These are phyloP conservation scores for Apodemus speciosus DNA, from an alignment of 2,113 vertebrate genomes.

Conservation along the genomic window DNA sequence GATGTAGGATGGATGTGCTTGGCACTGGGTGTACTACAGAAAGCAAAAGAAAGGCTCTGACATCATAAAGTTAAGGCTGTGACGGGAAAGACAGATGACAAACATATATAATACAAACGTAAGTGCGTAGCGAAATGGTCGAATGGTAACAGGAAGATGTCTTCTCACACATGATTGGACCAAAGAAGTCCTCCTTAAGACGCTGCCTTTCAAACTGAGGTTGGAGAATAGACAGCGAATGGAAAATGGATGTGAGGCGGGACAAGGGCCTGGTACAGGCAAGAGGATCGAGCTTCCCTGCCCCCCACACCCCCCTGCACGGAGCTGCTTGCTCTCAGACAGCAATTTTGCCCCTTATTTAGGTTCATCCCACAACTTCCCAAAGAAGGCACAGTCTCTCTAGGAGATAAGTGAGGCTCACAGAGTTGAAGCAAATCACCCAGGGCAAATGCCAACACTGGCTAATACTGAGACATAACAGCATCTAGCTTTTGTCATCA, in stretches of 20 bases:
- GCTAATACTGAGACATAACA: not conserved
- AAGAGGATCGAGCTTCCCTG: not conserved
- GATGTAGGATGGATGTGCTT: no score
- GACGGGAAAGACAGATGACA: not conserved
- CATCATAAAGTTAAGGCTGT: not conserved
- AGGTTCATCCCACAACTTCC: not conserved
- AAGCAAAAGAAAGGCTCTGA: not conserved
- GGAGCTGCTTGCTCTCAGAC: not conserved
- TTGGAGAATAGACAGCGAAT: not conserved
- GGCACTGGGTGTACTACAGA: not conserved
- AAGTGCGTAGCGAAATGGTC: not conserved
- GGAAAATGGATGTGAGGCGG: not conserved
- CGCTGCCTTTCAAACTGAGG: not conserved
- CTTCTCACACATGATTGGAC: not conserved
- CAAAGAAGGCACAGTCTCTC: not conserved
- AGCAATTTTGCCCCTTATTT: not conserved
- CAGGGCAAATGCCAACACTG: not conserved
- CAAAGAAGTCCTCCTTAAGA: not conserved
- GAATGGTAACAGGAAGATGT: not conserved
- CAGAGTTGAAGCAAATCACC: not conserved
- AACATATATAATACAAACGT: not conserved
- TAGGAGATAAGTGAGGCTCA: not conserved
- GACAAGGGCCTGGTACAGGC: no score
- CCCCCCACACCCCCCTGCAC: fast-evolving
- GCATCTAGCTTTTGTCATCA: not conserved